Evolutionary conservation across 2,797 vertebrate genomes (phyloP).

Genomic region (Rhinophrynus dorsalis): DNA sequence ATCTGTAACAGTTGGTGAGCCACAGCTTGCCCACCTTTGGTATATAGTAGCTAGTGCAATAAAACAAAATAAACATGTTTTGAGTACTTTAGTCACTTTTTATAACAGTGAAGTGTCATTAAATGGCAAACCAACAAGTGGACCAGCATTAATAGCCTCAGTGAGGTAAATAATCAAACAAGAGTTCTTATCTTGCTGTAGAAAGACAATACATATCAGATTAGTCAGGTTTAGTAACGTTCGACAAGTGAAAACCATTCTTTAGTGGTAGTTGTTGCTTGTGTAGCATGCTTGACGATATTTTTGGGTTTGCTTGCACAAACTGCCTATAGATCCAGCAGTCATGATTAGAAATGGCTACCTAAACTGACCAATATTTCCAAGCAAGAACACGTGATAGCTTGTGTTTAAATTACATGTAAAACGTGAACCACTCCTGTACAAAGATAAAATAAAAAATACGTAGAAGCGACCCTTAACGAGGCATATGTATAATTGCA

Average conservation of each 20-base stretch:
- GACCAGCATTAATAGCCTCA: slow-evolving; percentile 68
- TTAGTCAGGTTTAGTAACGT: slow-evolving; percentile 47
- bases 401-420: not conserved
- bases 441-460: too few species aligned
- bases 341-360: not conserved
- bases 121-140: slow-evolving; percentile 58
- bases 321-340: slow-evolving; percentile 1
- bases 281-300: slow-evolving; percentile 20
- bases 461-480: too few species aligned
- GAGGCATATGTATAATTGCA: too few species aligned
- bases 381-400: not conserved
- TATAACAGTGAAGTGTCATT: slow-evolving; percentile 58
- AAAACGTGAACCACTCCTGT: slow-evolving; percentile 7
- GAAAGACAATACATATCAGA: slow-evolving; percentile 64
- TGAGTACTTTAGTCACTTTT: slow-evolving; percentile 64
- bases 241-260: slow-evolving; percentile 7
- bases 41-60: slow-evolving; percentile 69
- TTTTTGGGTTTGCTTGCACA: slow-evolving; percentile 24
- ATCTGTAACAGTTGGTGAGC: too few species aligned
- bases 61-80: slow-evolving; percentile 62
- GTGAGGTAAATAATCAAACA: slow-evolving; percentile 65
- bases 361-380: not conserved
- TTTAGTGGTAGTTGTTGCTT: slow-evolving; percentile 8
- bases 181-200: slow-evolving; percentile 66
- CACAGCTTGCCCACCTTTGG: too few species aligned